phyloP scores from a whole-genome alignment of 2,888 invertebrate genomes.

The Geophilus truncorum region DNA sequence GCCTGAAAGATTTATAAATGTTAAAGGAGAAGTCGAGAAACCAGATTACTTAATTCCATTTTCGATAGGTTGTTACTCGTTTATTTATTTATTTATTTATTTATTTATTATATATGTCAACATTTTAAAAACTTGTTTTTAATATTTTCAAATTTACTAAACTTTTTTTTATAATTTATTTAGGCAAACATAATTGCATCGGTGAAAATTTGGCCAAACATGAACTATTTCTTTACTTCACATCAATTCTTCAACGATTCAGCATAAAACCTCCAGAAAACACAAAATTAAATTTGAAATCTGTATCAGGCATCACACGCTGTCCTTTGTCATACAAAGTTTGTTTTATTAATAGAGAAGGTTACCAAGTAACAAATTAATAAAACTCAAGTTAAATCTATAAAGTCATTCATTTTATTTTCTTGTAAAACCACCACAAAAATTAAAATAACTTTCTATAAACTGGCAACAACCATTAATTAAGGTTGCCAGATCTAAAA shows the following conservation, averaged over 20 bases:
- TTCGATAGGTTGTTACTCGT: conserved; percentile 34
- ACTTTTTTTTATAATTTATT: no score
- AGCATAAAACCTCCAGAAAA: background rate
- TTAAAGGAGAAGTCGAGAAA: conserved; percentile 30
- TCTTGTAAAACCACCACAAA: no score
- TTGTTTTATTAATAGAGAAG: background rate
- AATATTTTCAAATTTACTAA: background rate
- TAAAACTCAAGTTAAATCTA: no score
- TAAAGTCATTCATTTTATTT: no score
- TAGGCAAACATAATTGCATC: conserved; percentile 33
- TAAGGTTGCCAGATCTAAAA: no score
- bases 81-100: background rate
- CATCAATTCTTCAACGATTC: conserved; percentile 29
- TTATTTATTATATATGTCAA: no score
- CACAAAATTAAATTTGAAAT: background rate
- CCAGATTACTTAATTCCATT: conserved; percentile 35
- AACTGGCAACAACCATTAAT: no score
- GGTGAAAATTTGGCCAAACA: conserved; percentile 28
- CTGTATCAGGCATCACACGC: background rate
- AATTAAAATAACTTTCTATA: no score
- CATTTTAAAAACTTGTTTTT: background rate
- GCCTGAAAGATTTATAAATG: conserved; percentile 35
- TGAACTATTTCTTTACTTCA: conserved; percentile 32
- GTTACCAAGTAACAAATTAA: background rate
- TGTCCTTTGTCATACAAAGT: background rate